These are phyloP conservation scores for Halcyon senegalensis DNA, from an alignment of 2,113 vertebrate species.

Conservation along the genomic window DNA sequence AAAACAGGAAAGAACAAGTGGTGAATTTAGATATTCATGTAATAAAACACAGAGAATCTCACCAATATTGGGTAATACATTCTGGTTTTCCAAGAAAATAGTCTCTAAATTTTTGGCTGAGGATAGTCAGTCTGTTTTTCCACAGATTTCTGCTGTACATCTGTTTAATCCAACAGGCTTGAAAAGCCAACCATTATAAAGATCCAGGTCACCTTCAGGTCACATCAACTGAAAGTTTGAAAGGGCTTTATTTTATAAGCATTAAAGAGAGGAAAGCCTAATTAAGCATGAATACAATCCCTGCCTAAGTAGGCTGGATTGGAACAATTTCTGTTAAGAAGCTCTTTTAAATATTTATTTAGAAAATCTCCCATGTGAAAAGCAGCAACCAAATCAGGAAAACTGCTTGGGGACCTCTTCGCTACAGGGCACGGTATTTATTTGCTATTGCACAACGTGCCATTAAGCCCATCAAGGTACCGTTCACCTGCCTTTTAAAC, in stretches of 20 bases:
- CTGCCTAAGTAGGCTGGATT: constrained; percentile 25
- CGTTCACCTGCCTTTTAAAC: not conserved
- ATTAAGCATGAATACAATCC: constrained; percentile 64
- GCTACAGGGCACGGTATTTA: not conserved
- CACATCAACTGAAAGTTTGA: constrained; percentile 52
- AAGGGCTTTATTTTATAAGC: constrained; percentile 62
- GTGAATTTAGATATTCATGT: not conserved
- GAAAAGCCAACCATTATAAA: constrained; percentile 56
- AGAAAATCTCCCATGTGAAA: constrained; percentile 51
- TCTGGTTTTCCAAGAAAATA: not conserved
- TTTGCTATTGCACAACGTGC: not conserved
- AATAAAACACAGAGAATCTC: not conserved
- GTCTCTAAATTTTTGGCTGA: not conserved
- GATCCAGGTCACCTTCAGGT: constrained; percentile 60
- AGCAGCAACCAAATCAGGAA: not conserved
- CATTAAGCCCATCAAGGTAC: not conserved
- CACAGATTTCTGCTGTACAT: constrained; percentile 42
- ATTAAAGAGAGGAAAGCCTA: constrained; percentile 58
- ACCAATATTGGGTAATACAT: not conserved
- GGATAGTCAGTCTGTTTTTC: not conserved
- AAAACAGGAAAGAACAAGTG: not conserved
- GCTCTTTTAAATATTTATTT: constrained; percentile 60
- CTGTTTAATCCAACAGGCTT: constrained; percentile 47
- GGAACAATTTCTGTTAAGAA: constrained; percentile 42
- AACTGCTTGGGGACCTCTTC: not conserved